Base-by-base conservation (phyloP, 2,888 invertebrate genomes). In the Microchrysa polita region DNA sequence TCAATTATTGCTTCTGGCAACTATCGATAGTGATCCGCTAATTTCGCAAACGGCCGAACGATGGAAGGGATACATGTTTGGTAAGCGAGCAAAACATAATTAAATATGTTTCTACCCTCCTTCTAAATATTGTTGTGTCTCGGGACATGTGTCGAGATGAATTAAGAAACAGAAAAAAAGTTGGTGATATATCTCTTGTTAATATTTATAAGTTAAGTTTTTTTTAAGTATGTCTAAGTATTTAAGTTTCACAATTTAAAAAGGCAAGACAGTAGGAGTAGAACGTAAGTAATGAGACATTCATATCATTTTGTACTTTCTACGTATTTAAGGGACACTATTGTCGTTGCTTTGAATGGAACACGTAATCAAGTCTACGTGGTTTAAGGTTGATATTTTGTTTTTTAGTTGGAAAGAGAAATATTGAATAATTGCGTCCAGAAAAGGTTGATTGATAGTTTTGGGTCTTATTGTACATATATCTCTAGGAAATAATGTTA, bases 11-110 rank as follows among this genome's bases (percentile, higher is more conserved):
- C 87, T 97, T 73, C 86, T 98, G 23, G 92, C 93, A 52, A 93
- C 95, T 0, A 90, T 98, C 59, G 95, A 96, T 78, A 89, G 89
- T 74, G 94, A 95, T 80, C 91, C 93, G 0, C 87, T 97, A 73
- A 89, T 97, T 76, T 87, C 91, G 16, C 89, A 90, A 72, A 96
- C 96, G 0, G 97, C 96, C 0, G 92, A 93, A 80, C 86, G 98
- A 72, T 98, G 98, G 98, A 93, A 94, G 79, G 93, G 93, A 1
- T 98, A 98, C 81, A 96, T 97, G 94, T 92, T 91, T 81, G 98
- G 98, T n/a, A 94, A 95, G 84, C 87, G 92, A 72, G 95, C 98
- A 2, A 91, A 95, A 65, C 98, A 98, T 84, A 98, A 98, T 88
- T 98, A 88, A 84, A 65, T 65, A 44, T 48, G 10, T 48, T 44